A percentile compares a stretch with the other conserved stretches of the same genome.
Evolutionary conservation across 2,797 vertebrate species (phyloP).

Genomic region (Jordanella pulchra): DNA sequence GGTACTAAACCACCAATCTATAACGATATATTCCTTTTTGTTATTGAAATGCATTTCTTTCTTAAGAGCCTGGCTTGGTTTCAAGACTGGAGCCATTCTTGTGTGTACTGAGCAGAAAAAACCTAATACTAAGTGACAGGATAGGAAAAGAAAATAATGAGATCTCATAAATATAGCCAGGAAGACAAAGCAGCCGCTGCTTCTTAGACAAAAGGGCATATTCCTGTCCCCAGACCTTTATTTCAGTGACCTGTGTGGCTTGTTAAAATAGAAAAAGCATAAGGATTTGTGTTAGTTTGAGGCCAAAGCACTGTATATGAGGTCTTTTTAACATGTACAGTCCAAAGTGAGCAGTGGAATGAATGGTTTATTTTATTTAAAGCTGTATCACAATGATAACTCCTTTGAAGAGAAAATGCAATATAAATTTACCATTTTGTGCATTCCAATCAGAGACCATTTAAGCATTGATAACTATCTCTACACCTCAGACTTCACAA

Average conservation of each 20-base stretch:
- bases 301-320: constrained; percentile 9
- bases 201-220: constrained; percentile 52
- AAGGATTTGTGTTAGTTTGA: constrained; percentile 14
- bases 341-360: constrained; percentile 32
- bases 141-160: constrained; percentile 78
- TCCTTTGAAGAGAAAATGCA: constrained; percentile 20
- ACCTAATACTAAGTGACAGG: constrained; percentile 76
- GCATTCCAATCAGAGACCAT: constrained; percentile 20
- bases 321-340: constrained; percentile 26
- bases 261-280: constrained; percentile 1
- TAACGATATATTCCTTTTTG: constrained; percentile 58
- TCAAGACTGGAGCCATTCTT: constrained; percentile 64
- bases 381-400: constrained; percentile 8
- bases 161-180: constrained; percentile 68
- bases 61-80: constrained; percentile 54
- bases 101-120: constrained; percentile 56
- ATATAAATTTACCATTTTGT: constrained; percentile 23
- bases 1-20: constrained; percentile 62
- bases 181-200: constrained; percentile 50
- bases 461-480: neutral
- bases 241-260: constrained; percentile 55
- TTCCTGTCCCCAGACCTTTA: constrained; percentile 54
- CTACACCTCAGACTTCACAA: neutral
- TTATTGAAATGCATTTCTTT: constrained; percentile 72
- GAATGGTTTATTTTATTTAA: constrained; percentile 14